Evolutionary conservation across 2,113 vertebrate genomes (phyloP).

Genomic region (Mohoua ochrocephala): DNA sequence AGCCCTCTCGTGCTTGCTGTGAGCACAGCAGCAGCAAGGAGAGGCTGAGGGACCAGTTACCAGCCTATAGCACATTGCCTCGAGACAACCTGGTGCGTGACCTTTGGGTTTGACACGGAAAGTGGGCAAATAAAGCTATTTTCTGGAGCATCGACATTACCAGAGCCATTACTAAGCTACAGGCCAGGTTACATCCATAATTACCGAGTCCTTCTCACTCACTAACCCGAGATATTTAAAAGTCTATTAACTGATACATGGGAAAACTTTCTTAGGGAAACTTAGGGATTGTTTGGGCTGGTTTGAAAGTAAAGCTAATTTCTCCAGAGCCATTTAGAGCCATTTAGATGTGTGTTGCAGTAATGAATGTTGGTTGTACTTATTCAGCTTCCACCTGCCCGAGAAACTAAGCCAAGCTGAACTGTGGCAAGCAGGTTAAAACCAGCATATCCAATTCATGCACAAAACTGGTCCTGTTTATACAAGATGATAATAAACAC

Average conservation of each 20-base stretch:
- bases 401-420: neutral
- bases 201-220: neutral
- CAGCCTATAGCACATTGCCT: neutral
- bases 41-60: neutral
- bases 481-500: neutral
- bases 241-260: neutral
- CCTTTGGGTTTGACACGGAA: neutral
- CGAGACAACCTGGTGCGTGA: neutral
- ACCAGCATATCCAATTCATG: neutral
- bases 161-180: neutral
- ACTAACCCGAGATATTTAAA: neutral
- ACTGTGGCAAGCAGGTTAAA: neutral
- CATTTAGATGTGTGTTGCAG: neutral
- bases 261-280: neutral
- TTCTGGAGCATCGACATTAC: neutral
- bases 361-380: neutral
- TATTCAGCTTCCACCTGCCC: neutral
- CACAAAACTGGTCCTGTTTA: neutral
- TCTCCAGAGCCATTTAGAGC: neutral
- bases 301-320: neutral
- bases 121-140: neutral
- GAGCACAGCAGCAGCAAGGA: neutral
- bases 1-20: neutral
- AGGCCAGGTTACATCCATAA: neutral
- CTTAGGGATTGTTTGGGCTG: neutral